Percentiles rank a stretch among this genome's conserved stretches.
Evolutionary conservation across 2,113 vertebrate species (phyloP).

Genomic region (Gavialis gangeticus): DNA sequence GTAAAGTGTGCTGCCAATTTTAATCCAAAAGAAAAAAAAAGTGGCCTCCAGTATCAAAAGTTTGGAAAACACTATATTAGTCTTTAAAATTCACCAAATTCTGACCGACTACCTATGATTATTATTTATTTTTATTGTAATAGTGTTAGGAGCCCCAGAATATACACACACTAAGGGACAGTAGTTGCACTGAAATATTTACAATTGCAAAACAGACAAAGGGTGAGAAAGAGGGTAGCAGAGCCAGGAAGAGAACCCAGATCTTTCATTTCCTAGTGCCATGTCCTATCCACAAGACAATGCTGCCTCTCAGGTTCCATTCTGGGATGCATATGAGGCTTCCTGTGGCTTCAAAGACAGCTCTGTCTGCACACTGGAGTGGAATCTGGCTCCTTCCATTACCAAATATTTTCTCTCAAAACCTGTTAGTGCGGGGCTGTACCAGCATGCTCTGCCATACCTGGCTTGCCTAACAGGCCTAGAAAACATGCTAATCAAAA

Average conservation of each 20-base stretch:
- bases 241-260: neutral
- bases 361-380: too few relatives aligned
- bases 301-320: rapidly evolving
- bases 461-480: neutral
- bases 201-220: neutral
- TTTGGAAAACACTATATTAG: neutral
- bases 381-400: neutral
- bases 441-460: rapidly evolving
- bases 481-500: neutral
- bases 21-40: too few relatives aligned
- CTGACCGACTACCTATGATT: neutral
- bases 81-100: neutral
- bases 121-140: neutral
- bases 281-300: neutral
- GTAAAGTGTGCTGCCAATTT: too few relatives aligned
- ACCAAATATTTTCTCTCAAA: neutral
- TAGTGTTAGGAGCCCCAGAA: neutral
- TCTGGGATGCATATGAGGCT: neutral
- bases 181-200: neutral
- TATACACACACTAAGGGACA: neutral
- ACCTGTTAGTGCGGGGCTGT: neutral
- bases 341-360: neutral
- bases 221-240: neutral
- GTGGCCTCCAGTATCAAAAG: too few relatives aligned
- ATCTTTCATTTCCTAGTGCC: neutral